Conservation (phyloP, 2,888 invertebrate species). For the Scaptomyza caliginosa region DNA sequence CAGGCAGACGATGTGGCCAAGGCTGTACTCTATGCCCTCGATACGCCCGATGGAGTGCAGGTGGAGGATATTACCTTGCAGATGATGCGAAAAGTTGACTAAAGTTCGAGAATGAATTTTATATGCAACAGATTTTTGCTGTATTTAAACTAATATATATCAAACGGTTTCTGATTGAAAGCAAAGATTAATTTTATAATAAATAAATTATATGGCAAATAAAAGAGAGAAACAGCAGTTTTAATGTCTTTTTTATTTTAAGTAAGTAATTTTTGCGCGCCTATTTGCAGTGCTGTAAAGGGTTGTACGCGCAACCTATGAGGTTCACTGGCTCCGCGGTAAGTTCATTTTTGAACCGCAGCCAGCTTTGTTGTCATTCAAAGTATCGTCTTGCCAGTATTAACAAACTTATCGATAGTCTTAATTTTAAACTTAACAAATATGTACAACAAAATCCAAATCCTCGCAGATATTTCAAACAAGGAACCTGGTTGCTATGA, state of each 20-base stretch:
- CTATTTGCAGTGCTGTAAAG: slow-evolving; percentile 16
- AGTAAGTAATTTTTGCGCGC: not conserved
- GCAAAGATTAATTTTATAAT: no score
- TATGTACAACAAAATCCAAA: not conserved
- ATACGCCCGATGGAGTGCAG: slow-evolving; percentile 87
- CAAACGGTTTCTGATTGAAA: no score
- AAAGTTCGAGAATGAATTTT: not conserved
- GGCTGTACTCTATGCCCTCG: slow-evolving; percentile 86
- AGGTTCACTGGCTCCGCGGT: not conserved
- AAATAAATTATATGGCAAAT: no score
- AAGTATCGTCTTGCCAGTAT: not conserved
- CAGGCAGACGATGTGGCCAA: slow-evolving; percentile 87
- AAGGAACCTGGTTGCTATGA: not conserved
- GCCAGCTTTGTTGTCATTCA: slow-evolving; percentile 2
- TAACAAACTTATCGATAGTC: not conserved
- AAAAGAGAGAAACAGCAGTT: not conserved
- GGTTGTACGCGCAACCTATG: not conserved
- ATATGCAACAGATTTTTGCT: not conserved
- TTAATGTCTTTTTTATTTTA: not conserved
- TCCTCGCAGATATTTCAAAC: not conserved
- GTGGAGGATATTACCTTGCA: slow-evolving; percentile 84
- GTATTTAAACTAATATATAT: no score
- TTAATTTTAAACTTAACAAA: not conserved
- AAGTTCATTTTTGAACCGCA: not conserved
- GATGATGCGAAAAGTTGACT: slow-evolving; percentile 74